Conservation (phyloP, 2,888 invertebrate species). For the Amphiduros pacificus region DNA sequence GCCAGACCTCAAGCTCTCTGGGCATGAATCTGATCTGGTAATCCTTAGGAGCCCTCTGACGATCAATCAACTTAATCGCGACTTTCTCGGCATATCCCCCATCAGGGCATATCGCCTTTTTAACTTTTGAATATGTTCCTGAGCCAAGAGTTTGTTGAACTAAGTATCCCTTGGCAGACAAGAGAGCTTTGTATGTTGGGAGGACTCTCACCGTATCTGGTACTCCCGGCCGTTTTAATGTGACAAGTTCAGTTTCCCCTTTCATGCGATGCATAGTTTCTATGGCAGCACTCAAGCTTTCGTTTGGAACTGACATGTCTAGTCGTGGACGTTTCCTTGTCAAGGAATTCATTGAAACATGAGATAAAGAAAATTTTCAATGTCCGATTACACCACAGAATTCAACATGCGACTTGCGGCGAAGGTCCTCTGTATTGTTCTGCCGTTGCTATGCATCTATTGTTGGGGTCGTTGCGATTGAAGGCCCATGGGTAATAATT, state of each 20-base stretch:
- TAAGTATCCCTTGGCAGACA: slow-evolving; percentile 51
- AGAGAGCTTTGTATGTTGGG: slow-evolving; percentile 52
- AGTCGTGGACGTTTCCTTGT: too few relatives aligned
- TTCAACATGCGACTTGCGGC: too few relatives aligned
- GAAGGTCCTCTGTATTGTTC: too few relatives aligned
- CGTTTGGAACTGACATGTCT: too few relatives aligned
- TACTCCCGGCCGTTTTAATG: not conserved
- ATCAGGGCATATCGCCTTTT: slow-evolving; percentile 16
- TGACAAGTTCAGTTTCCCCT: not conserved
- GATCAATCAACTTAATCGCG: slow-evolving; percentile 40
- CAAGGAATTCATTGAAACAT: too few relatives aligned
- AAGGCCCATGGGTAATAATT: too few relatives aligned
- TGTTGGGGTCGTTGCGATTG: too few relatives aligned
- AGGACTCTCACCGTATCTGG: not conserved
- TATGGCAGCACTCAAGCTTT: too few relatives aligned
- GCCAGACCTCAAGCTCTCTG: slow-evolving; percentile 44
- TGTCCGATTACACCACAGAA: too few relatives aligned
- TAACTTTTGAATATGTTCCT: slow-evolving; percentile 55
- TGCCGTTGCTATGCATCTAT: too few relatives aligned
- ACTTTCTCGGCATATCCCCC: slow-evolving; percentile 16
- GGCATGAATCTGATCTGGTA: slow-evolving; percentile 42
- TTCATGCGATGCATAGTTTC: too few relatives aligned
- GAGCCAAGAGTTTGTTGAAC: slow-evolving; percentile 51
- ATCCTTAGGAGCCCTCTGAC: slow-evolving; percentile 38
- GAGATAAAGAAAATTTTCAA: too few relatives aligned